Evolutionary conservation across 1,140 invertebrate species (phyloP).

Genomic region (Zaprionus davidi): DNA sequence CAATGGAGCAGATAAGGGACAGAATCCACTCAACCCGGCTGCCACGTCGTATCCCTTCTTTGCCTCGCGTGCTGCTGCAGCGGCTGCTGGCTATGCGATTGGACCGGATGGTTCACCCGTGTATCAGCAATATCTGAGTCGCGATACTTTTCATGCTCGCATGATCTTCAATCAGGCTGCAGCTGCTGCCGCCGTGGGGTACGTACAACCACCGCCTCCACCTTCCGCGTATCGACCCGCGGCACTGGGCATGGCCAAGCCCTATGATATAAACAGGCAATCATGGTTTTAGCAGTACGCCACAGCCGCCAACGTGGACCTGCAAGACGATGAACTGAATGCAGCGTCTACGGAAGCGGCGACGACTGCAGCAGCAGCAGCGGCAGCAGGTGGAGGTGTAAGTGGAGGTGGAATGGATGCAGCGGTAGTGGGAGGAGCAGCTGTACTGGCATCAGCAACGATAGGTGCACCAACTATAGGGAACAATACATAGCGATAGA

Average conservation of each 20-base stretch:
- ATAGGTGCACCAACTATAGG: slow-evolving; percentile 10
- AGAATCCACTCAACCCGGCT: slow-evolving; percentile 65
- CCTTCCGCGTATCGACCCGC: slow-evolving; percentile 87
- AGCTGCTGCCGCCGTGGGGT: slow-evolving; percentile 82
- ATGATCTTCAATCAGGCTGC: slow-evolving; percentile 86
- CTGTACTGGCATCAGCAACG: slow-evolving; percentile 18
- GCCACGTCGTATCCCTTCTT: slow-evolving; percentile 77
- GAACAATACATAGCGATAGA: slow-evolving; percentile 21
- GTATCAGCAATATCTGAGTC: slow-evolving; percentile 89
- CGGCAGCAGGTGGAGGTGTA: neutral
- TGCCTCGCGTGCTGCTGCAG: slow-evolving; percentile 81
- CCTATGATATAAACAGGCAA: slow-evolving; percentile 86
- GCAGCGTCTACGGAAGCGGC: slow-evolving; percentile 54
- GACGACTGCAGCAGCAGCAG: slow-evolving; percentile 18
- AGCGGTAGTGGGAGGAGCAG: neutral
- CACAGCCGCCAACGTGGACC: slow-evolving; percentile 76
- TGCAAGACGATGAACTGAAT: slow-evolving; percentile 74
- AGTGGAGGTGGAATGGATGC: neutral
- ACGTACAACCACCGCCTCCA: slow-evolving; percentile 86
- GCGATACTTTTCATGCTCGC: slow-evolving; percentile 86
- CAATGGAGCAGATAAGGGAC: slow-evolving; percentile 79
- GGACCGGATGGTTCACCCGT: slow-evolving; percentile 86
- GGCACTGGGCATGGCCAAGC: slow-evolving; percentile 87
- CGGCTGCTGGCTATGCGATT: slow-evolving; percentile 86
- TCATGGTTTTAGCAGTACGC: slow-evolving; percentile 84